Percentiles rank a stretch among this genome's conserved stretches.
Conservation (phyloP, 2,113 vertebrate genomes). For the Triplophysa rosa region DNA sequence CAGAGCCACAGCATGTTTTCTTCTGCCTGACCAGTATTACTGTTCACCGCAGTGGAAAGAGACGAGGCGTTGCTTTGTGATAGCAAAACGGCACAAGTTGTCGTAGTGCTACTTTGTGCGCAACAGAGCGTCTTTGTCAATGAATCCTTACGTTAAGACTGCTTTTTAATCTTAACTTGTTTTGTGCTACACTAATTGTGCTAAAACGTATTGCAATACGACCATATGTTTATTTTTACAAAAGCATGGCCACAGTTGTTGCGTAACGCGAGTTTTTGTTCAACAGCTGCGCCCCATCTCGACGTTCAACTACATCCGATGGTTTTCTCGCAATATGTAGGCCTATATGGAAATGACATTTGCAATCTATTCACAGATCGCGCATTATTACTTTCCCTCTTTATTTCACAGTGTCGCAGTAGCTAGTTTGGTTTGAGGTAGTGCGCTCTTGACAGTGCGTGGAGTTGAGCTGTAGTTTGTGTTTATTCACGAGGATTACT, state of each 20-base stretch:
- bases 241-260: neutral
- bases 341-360: neutral
- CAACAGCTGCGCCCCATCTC: neutral
- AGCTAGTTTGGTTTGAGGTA: neutral
- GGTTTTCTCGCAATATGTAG: slow-evolving; percentile 3
- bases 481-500: slow-evolving; percentile 15
- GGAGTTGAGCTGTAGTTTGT: slow-evolving; percentile 1
- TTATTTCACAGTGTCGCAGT: neutral
- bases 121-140: too few species aligned
- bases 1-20: slow-evolving; percentile 49
- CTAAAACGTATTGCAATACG: too few species aligned
- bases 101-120: neutral
- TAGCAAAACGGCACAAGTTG: neutral
- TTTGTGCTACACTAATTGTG: too few species aligned
- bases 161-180: too few species aligned
- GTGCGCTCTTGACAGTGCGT: neutral
- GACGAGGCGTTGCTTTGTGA: slow-evolving; percentile 21
- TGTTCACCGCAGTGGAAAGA: slow-evolving; percentile 28
- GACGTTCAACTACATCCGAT: neutral
- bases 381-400: neutral
- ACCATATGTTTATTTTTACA: neutral
- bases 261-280: neutral
- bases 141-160: too few species aligned
- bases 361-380: slow-evolving; percentile 21
- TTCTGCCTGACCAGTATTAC: slow-evolving; percentile 25